Conservation (phyloP, 1,140 invertebrate genomes). For the Bombus turneri region DNA sequence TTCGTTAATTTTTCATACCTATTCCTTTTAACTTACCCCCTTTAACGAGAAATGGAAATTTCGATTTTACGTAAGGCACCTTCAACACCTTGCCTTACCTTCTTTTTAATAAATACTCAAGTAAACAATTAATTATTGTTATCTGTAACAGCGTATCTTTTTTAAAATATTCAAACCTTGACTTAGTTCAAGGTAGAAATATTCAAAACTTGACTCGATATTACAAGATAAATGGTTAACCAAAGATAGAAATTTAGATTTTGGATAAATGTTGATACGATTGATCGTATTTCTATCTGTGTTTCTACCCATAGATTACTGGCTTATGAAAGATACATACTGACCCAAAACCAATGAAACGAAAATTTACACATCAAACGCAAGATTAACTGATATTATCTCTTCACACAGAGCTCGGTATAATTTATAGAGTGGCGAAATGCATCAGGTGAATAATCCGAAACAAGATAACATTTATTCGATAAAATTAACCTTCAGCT, state of each 20-base stretch:
- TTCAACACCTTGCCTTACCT: not conserved
- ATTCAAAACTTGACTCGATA: not conserved
- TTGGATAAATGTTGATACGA: not conserved
- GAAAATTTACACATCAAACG: not conserved
- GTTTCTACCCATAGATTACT: not conserved
- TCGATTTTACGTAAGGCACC: not conserved
- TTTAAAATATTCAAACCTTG: no score
- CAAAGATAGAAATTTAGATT: not conserved
- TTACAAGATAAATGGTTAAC: not conserved
- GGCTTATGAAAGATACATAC: not conserved
- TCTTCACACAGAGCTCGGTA: not conserved
- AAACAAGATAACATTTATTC: not conserved
- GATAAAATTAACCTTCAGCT: not conserved
- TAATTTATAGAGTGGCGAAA: not conserved
- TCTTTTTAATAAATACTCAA: no score
- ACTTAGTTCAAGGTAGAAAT: no score
- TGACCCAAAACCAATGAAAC: not conserved
- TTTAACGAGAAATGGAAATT: not conserved
- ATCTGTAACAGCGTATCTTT: no score
- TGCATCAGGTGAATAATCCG: not conserved
- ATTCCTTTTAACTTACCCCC: not conserved
- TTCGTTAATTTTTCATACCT: not conserved
- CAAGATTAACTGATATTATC: not conserved
- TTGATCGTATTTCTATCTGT: not conserved
- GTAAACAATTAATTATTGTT: no score